Evolutionary conservation across 2,113 vertebrate genomes (phyloP), one percentile per base, ranked within the genome.

Genomic region (Telmatochromis sp.): DNA sequence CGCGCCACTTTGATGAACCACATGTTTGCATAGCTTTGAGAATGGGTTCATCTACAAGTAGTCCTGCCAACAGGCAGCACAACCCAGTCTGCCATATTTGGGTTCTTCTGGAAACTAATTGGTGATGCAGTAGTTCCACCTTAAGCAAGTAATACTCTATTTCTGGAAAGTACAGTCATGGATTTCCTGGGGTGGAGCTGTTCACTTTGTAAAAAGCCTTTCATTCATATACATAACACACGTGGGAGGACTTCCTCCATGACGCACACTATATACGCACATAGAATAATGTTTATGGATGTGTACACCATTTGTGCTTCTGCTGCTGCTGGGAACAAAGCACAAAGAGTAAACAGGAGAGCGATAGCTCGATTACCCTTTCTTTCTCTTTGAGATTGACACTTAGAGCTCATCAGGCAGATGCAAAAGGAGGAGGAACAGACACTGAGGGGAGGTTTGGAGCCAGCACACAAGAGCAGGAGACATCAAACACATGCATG

Each of bases 191-290:
- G 87, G 87, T 91, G 91, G 89, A 91, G 90, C 54, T 63, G 23
- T 65, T 86, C 55, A 37, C 81, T 86, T 47, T 90, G 85, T 90
- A 90, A 93, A 68, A 86, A 89, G 89, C 86, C 90, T 89, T 94
- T 95, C 92, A 94, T 95, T 94, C 91, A 94, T 95, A 93, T 93
- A 93, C 90, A 92, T 86, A 85, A 84, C 65, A 87, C 83, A 81
- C 8, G 2, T 23, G 63, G 91, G 85, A 85, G 33, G 92, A 83
- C 42, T 91, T 40, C 90, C 95, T 95, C 94, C 92, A 91, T 94
- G 95, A 96, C 91, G 94, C 92, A 95, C 87, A 86, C 53, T 79
- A 90, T 88, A 73, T 42, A 92, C 83, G 82, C 90, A 93, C 90
- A 87, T 54, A 87, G 65, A 79, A 91, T 87, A 89, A 95, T 94